Conservation (phyloP, 1,140 invertebrate genomes). For the Plutomurus gul region DNA sequence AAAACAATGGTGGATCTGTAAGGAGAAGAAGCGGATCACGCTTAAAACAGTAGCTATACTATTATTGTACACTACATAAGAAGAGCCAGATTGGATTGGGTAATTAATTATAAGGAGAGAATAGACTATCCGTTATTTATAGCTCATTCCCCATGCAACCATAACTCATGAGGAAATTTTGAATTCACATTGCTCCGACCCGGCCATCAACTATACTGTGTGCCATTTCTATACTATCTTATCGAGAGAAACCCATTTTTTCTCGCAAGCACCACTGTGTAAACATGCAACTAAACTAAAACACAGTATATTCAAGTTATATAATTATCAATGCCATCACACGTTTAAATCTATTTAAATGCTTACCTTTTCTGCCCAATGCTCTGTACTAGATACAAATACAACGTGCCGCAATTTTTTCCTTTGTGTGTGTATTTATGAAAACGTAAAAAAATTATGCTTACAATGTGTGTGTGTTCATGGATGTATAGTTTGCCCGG, state of each 20-base stretch:
- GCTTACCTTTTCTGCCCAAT: no score
- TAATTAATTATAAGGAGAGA: constrained; percentile 51
- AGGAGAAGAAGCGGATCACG: no score
- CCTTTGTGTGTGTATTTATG: no score
- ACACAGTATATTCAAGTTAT: no score
- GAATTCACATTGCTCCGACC: constrained; percentile 30
- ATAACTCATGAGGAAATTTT: constrained; percentile 49
- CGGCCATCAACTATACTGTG: not conserved
- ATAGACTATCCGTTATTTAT: constrained; percentile 49
- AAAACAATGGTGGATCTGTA: not conserved
- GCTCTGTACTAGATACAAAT: no score
- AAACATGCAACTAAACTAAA: not conserved
- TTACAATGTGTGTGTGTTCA: no score
- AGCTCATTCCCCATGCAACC: constrained; percentile 39
- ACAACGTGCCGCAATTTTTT: no score
- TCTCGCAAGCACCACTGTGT: no score
- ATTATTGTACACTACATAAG: not conserved
- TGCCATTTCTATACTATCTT: not conserved
- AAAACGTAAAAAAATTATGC: no score
- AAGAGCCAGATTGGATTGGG: constrained; percentile 46
- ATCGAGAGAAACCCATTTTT: not conserved
- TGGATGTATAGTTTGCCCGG: no score
- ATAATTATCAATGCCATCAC: no score
- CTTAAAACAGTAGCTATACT: not conserved
- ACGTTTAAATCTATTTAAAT: no score